These are phyloP conservation scores for Kryptolebias marmoratus DNA, from an alignment of 2,113 vertebrate species.

Conservation along the genomic window DNA sequence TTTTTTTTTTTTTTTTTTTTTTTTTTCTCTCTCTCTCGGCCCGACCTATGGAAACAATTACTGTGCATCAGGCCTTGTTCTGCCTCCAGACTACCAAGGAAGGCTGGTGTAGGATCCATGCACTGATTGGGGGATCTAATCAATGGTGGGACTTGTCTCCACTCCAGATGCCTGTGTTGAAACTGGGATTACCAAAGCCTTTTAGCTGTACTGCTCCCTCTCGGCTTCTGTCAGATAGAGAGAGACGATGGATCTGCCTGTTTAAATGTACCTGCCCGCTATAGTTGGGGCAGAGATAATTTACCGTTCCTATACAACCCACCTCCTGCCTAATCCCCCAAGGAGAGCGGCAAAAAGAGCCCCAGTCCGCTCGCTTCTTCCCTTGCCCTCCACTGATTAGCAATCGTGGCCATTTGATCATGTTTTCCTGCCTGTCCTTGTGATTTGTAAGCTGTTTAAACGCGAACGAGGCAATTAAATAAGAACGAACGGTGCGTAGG, in stretches of 20 bases:
- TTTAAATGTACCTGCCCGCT: constrained; percentile 68
- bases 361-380: constrained; percentile 45
- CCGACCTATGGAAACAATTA: constrained; percentile 80
- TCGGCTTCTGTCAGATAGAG: constrained; percentile 54
- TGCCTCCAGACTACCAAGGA: constrained; percentile 69
- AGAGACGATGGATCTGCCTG: constrained; percentile 65
- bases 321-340: constrained; percentile 56
- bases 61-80: constrained; percentile 60
- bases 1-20: neutral
- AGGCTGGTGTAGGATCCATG: constrained; percentile 56
- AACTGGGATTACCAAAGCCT: constrained; percentile 66
- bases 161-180: constrained; percentile 70
- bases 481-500: constrained; percentile 54
- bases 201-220: constrained; percentile 55
- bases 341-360: constrained; percentile 55
- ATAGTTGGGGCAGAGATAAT: constrained; percentile 65
- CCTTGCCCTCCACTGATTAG: constrained; percentile 68
- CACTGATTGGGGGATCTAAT: constrained; percentile 71
- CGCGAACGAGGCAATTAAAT: constrained; percentile 78
- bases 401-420: constrained; percentile 70
- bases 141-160: constrained; percentile 68
- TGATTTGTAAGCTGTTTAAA: constrained; percentile 82
- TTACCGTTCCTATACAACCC: constrained; percentile 62
- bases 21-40: constrained; percentile 1
- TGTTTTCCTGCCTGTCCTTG: constrained; percentile 71